These are phyloP conservation scores for Umimayanthus kanabou DNA, from an alignment of 92 coral and sea anemone genomes.

Conservation along the genomic window DNA sequence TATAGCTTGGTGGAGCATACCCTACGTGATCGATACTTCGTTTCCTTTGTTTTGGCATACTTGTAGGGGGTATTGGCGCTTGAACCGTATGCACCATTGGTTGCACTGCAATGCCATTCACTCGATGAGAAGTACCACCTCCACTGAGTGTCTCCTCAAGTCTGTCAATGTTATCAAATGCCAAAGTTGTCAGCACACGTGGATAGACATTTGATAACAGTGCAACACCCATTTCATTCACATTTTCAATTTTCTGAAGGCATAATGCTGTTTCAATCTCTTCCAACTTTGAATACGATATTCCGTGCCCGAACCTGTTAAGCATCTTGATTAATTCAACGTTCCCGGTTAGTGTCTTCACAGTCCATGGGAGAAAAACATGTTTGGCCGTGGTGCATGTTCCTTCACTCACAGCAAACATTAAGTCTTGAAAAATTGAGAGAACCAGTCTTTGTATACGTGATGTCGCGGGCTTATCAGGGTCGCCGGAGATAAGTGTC, in stretches of 20 bases:
- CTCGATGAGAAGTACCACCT: too few relatives aligned
- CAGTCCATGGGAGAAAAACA: constrained; percentile 53
- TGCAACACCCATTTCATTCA: constrained; percentile 9
- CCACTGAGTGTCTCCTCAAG: too few relatives aligned
- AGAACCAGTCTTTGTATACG: too few relatives aligned
- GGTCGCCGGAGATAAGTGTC: too few relatives aligned
- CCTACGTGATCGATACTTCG: too few relatives aligned
- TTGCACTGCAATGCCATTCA: too few relatives aligned
- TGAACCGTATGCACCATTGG: too few relatives aligned
- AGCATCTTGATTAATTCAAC: constrained; percentile 53
- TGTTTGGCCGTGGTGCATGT: constrained; percentile 50
- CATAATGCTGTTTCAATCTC: constrained; percentile 71
- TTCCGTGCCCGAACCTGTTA: constrained; percentile 60
- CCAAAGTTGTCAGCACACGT: constrained; percentile 51
- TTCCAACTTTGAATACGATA: constrained; percentile 59
- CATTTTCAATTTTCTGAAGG: constrained; percentile 56
- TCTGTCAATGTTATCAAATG: too few relatives aligned
- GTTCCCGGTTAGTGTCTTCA: constrained; percentile 45
- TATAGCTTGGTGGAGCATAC: too few relatives aligned
- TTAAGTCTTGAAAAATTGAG: constrained; percentile 52
- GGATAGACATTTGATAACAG: constrained; percentile 51
- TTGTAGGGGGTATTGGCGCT: too few relatives aligned
- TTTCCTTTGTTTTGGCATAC: too few relatives aligned
- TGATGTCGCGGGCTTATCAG: too few relatives aligned
- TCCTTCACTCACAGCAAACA: constrained; percentile 56